Base-by-base conservation (phyloP, 2,888 invertebrate species). In the Lasioglossum calceatum region DNA sequence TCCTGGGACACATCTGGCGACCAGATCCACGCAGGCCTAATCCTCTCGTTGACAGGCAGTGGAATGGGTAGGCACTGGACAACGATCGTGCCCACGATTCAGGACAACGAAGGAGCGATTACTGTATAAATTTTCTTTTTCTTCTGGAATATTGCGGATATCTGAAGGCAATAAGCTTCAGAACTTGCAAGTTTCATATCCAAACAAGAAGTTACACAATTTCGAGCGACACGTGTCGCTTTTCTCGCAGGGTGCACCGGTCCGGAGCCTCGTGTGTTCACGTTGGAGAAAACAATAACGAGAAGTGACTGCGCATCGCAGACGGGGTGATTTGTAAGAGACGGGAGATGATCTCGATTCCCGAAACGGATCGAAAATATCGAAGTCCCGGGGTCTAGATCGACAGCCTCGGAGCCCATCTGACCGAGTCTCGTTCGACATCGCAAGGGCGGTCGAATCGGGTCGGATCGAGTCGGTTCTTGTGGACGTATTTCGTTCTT, bases 401-500 rank as follows among this genome's bases (percentile, higher is more conserved):
- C 67, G 79, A 72, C 44, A 23, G 76, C 39, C 44, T 27, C 3
- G 67, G 47, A 78, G 50, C 27, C 39, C 81, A 74, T 70, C 67
- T 54, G 84, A 70, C 42, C 42, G 47, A 47, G 54, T 77, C 47
- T 61, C 58, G 85, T 81, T 86, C 77, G 71, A 78, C 75, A 78
- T 36, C 70, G 75, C 71, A 77, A 74, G 54, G 86, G 77, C 76
- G 73, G 82, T 81, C 76, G 79, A 77, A 16, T 64, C 32, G 58
- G 58, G n/a, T 58, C 61, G 61, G 61, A 27, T 27, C 27, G 14
- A 32, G 27, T 32, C 27, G 27, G 61, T 81, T 89, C 89, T 89
- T 88, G 82, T 72, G 83, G 75, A 67, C 77, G 88, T 90, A 90
- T 90, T 89, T 91, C 90, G 90, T 79, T 89, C 89, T 91, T 91